A percentile compares a stretch with the other conserved stretches of the same genome.
phyloP scores from a whole-genome alignment of 2,113 vertebrate genomes.

The Eira barbara region DNA sequence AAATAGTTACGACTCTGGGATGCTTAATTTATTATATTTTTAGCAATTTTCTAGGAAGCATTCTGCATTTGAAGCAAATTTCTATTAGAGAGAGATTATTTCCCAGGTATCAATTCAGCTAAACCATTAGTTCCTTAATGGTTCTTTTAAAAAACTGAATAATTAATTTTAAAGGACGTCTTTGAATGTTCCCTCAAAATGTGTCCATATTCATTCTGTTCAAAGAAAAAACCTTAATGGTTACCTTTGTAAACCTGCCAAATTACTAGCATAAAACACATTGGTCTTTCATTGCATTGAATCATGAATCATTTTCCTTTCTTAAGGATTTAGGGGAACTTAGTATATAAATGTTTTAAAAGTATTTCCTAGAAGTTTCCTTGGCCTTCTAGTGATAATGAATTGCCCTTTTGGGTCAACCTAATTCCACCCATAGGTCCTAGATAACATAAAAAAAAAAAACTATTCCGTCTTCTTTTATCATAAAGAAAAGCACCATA shows the following conservation, averaged over 20 bases:
- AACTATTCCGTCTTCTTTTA: slow-evolving; percentile 50
- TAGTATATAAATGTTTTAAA: slow-evolving; percentile 60
- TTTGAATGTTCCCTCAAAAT: background rate
- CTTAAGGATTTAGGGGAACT: slow-evolving; percentile 53
- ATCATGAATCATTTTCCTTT: slow-evolving; percentile 42
- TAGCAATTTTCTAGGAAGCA: slow-evolving; percentile 34
- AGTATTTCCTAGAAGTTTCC: slow-evolving; percentile 69
- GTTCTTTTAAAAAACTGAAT: background rate
- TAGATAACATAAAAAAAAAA: slow-evolving; percentile 68
- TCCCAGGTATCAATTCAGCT: slow-evolving; percentile 27
- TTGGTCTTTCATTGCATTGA: slow-evolving; percentile 4
- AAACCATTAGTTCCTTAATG: background rate
- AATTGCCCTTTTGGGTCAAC: slow-evolving; percentile 61
- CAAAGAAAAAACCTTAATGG: background rate
- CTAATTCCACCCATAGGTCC: slow-evolving; percentile 61
- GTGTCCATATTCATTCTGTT: background rate
- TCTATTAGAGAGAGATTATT: background rate
- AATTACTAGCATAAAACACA: slow-evolving; percentile 29
- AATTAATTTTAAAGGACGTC: slow-evolving; percentile 36
- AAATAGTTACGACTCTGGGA: background rate
- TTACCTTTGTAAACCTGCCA: slow-evolving; percentile 38
- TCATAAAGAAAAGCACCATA: slow-evolving; percentile 51
- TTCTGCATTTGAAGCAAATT: background rate
- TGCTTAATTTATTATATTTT: slow-evolving; percentile 44
- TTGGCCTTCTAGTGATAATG: slow-evolving; percentile 62